Conservation (phyloP, 2,888 invertebrate species). For the Camponotus fellah region DNA sequence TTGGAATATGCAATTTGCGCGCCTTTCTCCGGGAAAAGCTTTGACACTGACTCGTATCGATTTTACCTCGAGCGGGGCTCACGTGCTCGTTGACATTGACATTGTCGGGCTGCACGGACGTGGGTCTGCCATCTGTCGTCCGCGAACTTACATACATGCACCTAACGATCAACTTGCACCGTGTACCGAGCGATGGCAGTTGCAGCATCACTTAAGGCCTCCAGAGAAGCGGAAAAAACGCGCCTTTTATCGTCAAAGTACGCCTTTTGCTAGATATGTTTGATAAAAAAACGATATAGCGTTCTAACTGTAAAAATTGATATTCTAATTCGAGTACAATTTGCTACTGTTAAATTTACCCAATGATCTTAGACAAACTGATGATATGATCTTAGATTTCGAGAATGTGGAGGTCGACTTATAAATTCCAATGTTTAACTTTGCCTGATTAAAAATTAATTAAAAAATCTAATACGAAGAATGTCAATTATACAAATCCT, state of each 20-base stretch:
- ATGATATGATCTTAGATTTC: not conserved
- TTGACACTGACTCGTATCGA: constrained; percentile 83
- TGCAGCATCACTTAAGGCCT: constrained; percentile 22
- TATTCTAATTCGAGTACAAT: not conserved
- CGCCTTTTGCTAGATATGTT: not conserved
- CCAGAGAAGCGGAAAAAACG: not conserved
- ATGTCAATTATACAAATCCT: not conserved
- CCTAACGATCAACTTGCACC: constrained; percentile 73
- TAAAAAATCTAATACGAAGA: not conserved
- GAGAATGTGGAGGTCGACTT: not conserved
- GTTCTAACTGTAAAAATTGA: not conserved
- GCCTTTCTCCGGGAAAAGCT: constrained; percentile 71
- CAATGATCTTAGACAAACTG: not conserved
- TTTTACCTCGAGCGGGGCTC: constrained; percentile 81
- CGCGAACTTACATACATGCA: constrained; percentile 73
- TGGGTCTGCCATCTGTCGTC: constrained; percentile 79
- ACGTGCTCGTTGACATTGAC: constrained; percentile 86
- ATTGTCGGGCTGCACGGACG: constrained; percentile 80
- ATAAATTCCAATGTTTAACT: not conserved
- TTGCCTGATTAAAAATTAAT: not conserved
- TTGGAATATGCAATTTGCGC: constrained; percentile 52
- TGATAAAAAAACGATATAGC: not conserved
- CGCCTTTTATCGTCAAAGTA: not conserved
- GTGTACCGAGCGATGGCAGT: constrained; percentile 77
- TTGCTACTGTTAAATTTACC: not conserved